Base-by-base conservation (phyloP, 2,888 invertebrate genomes). In the Pristionchus maxplancki region DNA sequence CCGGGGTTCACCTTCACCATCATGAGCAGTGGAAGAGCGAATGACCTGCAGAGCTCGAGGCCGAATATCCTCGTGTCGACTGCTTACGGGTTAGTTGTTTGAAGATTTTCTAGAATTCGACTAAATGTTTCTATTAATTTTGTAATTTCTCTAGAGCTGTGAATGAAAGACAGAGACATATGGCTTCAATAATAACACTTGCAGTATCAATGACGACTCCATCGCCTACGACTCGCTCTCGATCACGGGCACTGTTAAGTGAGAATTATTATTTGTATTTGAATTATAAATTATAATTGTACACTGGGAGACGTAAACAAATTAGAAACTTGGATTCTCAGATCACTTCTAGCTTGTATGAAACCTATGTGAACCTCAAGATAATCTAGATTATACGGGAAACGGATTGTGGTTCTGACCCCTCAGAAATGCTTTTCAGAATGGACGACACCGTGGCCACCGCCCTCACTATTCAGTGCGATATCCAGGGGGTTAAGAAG, bases 161-260 rank as follows among this genome's bases (percentile, higher is more conserved):
- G 8, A 11, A 44, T 44, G 44, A 9, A 9, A 11, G 11, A 44
- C 44, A 44, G 44, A 44, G 11, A 44, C 6, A 44, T 9, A 44
- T 6, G 11, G 11, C 8, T 9, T 44, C 6, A 44, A 44, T 44
- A 44, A 11, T 6, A 44, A 44, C 44, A 11, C 44, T 53, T 78
- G 31, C 74, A 78, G 74, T 1, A 78, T 78, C 74, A 44, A 78
- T 5, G 44, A 78, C n/a, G 74, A 78, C 28, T 20, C 74, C 0
- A 31, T 78, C 28, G 44, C 24, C 28, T 78, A 78, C 44, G 74
- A 78, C 74, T 40, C 74, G n/a, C 13, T 78, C 24, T 78, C 74
- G 11, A 78, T 78, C 44, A 78, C 74, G 4, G 74, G 64, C 28
- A 64, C 64, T 31, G 31, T 28, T 1, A 64, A 28, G 64, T 62